A percentile compares a stretch with the other conserved stretches of the same genome.
Evolutionary conservation across 2,797 vertebrate species (phyloP).

Genomic region (Nannoperca obscura): DNA sequence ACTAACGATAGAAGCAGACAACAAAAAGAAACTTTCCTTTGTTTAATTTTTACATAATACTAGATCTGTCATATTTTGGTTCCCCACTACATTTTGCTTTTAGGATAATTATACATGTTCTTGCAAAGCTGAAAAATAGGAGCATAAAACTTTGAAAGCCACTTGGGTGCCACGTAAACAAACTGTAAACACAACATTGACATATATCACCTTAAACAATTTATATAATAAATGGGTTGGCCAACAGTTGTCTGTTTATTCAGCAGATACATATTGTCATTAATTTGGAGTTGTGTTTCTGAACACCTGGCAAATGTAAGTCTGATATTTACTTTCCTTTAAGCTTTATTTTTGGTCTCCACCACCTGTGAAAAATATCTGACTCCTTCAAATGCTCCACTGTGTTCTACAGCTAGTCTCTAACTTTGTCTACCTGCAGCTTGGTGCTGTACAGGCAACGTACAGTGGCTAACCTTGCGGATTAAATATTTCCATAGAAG

Average conservation of each 20-base stretch:
- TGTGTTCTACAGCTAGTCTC: not conserved
- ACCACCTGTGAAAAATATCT: not conserved
- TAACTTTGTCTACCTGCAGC: not conserved
- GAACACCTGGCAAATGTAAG: not conserved
- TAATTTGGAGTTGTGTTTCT: not conserved
- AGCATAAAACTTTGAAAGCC: not conserved
- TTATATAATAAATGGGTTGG: not conserved
- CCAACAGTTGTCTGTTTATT: too few species aligned
- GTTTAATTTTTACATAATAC: slow-evolving; percentile 13
- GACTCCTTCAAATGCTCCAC: not conserved
- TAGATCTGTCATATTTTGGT: not conserved
- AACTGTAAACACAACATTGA: too few species aligned
- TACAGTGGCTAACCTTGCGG: not conserved
- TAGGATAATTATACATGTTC: not conserved
- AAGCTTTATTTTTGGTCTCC: not conserved
- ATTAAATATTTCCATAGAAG: not conserved
- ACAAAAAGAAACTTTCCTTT: slow-evolving; percentile 6
- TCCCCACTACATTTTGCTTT: not conserved
- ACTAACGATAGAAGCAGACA: slow-evolving; percentile 16
- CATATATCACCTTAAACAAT: not conserved
- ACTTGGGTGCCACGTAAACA: not conserved
- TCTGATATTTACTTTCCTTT: not conserved
- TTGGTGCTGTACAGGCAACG: not conserved
- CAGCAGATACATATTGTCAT: not conserved
- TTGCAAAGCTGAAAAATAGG: not conserved